Evolutionary conservation across 2,113 vertebrate genomes (phyloP), one percentile per base, ranked within the genome.

Genomic region (Anoplopoma fimbria): DNA sequence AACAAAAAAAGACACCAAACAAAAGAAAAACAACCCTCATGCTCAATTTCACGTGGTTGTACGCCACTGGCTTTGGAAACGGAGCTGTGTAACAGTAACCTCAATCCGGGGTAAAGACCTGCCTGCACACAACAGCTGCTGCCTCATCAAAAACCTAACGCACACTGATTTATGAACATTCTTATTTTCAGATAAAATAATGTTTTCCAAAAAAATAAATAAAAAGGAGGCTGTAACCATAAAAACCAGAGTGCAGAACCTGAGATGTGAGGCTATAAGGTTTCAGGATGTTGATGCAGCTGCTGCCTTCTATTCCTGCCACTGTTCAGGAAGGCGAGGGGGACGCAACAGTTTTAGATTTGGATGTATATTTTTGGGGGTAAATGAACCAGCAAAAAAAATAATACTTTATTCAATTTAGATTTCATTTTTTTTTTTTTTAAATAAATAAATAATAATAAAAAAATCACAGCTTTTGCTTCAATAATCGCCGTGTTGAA

Each of bases 251-350:
- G 88, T 33, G 65, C 69, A 69, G 85, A n/a, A 78, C 47, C 72
- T 55, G 67, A 75, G 78, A 80, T 57, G 80, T 25, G 15, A 81
- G 81, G 75, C 79, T 92, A 21, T 93, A 90, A 81, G 84, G 91
- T 93, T 94, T 93, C 91, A 90, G 78, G 91, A 89, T 93, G 92
- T 90, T 91, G 89, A 67, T 90, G 86, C 88, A 91, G 93, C 92
- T 92, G 91, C 95, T 94, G 88, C 94, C 87, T 91, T 92, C 92
- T 90, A 93, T 93, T 94, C 86, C 87, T 91, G 91, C 85, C 83
- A 83, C 88, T 45, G 85, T 65, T 67, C n/a, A 55, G 75, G 81
- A 82, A 76, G 70, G 62, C 42, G 27, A 40, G 64, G 64, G 29
- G 74, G 76, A 69, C 65, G 90, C 88, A 92, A 93, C 90, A 93